Evolutionary conservation across 2,797 vertebrate genomes (phyloP).

Genomic region (Cercopithecus neglectus): DNA sequence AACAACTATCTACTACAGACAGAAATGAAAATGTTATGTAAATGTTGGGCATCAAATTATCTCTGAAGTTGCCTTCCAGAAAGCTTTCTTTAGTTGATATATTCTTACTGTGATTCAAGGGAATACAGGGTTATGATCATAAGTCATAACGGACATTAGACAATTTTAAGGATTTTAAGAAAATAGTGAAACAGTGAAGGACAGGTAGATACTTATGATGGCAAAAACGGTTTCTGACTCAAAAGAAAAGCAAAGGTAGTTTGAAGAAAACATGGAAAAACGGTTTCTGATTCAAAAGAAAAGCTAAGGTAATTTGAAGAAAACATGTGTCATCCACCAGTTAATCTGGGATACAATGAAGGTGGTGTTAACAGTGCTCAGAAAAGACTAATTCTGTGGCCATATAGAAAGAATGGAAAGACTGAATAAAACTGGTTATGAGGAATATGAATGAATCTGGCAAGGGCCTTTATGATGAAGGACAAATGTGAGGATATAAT

Average conservation of each 20-base stretch:
- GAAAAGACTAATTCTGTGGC: neutral
- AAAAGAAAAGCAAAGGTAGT: neutral
- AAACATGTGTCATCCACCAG: neutral
- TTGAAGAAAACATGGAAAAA: neutral
- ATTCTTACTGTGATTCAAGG: neutral
- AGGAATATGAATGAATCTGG: neutral
- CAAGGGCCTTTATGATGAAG: no score
- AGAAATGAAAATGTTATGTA: neutral
- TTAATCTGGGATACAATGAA: neutral
- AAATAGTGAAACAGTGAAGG: fast-evolving
- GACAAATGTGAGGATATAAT: neutral
- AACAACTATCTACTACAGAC: no score
- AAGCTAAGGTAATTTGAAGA: neutral
- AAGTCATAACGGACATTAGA: neutral
- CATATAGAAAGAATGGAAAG: neutral
- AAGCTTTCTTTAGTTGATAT: neutral
- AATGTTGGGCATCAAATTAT: neutral
- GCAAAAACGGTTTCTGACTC: neutral
- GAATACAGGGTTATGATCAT: fast-evolving
- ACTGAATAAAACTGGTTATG: fast-evolving
- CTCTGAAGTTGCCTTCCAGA: fast-evolving
- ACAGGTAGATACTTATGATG: fast-evolving
- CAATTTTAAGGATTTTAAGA: neutral
- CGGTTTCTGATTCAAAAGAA: neutral
- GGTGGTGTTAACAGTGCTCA: no score